Conservation (phyloP, 2,888 invertebrate genomes). For the Vannuccia rotundouncinata region DNA sequence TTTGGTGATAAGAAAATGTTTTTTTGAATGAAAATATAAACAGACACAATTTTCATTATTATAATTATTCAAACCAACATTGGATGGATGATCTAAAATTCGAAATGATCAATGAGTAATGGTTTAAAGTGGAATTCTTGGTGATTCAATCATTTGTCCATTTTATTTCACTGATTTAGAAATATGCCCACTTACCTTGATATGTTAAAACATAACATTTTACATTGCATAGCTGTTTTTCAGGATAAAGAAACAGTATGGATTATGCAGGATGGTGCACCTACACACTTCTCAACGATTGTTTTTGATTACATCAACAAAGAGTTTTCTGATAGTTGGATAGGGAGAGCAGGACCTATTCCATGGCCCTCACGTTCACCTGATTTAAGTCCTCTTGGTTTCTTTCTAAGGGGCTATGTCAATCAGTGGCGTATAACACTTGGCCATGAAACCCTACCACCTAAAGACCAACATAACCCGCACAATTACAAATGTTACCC, state of each 20-base stretch:
- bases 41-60: not conserved
- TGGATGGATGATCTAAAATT: not conserved
- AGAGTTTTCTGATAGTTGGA: not conserved
- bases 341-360: not conserved
- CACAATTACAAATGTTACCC: not conserved
- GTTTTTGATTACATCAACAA: not conserved
- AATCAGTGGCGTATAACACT: not conserved
- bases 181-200: not conserved
- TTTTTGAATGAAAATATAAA: not conserved
- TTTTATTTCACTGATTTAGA: not conserved
- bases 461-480: not conserved
- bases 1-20: not conserved
- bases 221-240: not conserved
- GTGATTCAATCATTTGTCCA: not conserved
- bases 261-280: not conserved
- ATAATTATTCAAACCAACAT: not conserved
- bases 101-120: not conserved
- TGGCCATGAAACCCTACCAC: not conserved
- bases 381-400: not conserved
- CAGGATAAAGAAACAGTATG: not conserved
- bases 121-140: not conserved
- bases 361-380: not conserved
- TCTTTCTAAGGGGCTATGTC: not conserved
- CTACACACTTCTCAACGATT: not conserved
- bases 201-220: not conserved